Evolutionary conservation across 1,140 invertebrate genomes (phyloP).

Genomic region (Platyscapa corneri): DNA sequence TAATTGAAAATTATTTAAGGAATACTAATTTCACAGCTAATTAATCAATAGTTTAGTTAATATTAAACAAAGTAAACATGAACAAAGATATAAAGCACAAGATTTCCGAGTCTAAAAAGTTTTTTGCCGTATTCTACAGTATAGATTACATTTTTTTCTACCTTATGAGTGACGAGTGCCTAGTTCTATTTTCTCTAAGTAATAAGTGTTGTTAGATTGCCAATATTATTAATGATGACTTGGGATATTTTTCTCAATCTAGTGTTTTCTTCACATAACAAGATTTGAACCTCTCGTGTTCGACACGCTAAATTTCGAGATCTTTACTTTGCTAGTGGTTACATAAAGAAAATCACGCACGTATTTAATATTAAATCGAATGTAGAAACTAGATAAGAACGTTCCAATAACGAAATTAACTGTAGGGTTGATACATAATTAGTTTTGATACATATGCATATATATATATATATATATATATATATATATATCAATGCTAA

Average conservation of each 20-base stretch:
- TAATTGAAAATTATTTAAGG: background rate
- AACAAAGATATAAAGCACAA: background rate
- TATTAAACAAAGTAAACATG: background rate
- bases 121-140: background rate
- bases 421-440: too few species aligned
- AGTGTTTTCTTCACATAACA: background rate
- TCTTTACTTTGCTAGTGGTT: background rate
- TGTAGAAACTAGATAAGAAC: background rate
- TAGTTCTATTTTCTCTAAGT: background rate
- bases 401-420: too few species aligned
- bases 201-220: background rate
- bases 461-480: too few species aligned
- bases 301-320: background rate
- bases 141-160: background rate
- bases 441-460: too few species aligned
- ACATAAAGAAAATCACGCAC: background rate
- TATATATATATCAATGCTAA: too few species aligned
- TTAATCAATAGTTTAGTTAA: background rate
- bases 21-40: background rate
- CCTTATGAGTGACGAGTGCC: background rate
- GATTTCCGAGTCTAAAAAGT: background rate
- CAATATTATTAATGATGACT: slow-evolving; percentile 2
- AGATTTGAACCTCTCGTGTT: background rate
- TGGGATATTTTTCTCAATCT: background rate
- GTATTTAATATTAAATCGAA: background rate